These are phyloP conservation scores for Apotomis capreana DNA, from an alignment of 2,888 invertebrate genomes.

Conservation along the genomic window DNA sequence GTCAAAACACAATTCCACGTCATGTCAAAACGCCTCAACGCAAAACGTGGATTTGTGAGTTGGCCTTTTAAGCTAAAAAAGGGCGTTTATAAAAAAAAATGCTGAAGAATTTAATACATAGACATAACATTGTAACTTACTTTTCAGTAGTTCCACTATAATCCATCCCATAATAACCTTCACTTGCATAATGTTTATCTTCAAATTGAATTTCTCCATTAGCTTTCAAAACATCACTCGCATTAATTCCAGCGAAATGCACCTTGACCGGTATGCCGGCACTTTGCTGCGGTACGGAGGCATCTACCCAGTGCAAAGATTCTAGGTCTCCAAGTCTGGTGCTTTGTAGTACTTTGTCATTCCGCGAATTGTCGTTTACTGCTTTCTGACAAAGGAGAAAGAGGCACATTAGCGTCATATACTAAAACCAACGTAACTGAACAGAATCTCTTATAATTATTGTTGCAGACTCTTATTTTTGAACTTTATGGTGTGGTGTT, in stretches of 20 bases:
- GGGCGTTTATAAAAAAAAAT: too few species aligned
- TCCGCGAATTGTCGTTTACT: slow-evolving; percentile 5
- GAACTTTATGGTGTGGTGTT: too few species aligned
- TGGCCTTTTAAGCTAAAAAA: too few species aligned
- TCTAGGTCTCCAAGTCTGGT: slow-evolving; percentile 51
- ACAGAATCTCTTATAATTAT: too few species aligned
- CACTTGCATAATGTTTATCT: slow-evolving; percentile 5
- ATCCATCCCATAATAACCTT: slow-evolving; percentile 56
- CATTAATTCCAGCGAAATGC: slow-evolving; percentile 57
- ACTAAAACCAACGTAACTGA: background rate
- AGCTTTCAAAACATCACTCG: slow-evolving; percentile 52
- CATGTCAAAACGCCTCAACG: too few species aligned
- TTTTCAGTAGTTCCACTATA: slow-evolving; percentile 62
- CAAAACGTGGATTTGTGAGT: too few species aligned
- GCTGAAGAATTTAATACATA: too few species aligned
- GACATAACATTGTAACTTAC: slow-evolving; percentile 44
- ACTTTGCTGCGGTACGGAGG: slow-evolving; percentile 27
- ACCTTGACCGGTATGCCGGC: slow-evolving; percentile 57
- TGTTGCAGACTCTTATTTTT: too few species aligned
- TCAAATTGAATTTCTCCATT: slow-evolving; percentile 45
- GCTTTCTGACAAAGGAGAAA: background rate
- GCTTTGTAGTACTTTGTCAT: slow-evolving; percentile 47
- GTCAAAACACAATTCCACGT: too few species aligned
- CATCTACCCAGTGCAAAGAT: slow-evolving; percentile 58
- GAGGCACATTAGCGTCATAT: background rate